A percentile compares a stretch with the other conserved stretches of the same genome.
These are phyloP conservation scores for Euura lappo DNA, from an alignment of 1,140 invertebrate species.

Conservation along the genomic window DNA sequence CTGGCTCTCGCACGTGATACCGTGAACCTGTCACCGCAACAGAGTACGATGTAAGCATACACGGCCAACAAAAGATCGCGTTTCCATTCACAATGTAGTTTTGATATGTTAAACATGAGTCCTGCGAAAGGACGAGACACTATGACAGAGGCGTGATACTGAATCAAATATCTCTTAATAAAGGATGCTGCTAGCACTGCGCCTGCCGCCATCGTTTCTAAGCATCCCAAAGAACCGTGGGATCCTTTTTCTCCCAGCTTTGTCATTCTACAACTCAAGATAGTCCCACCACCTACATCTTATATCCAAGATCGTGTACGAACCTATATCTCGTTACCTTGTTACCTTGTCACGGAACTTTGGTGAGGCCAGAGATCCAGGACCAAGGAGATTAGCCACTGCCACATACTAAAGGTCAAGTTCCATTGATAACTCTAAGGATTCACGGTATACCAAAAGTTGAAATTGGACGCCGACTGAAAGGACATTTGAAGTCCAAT, in stretches of 20 bases:
- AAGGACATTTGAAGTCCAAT: neutral
- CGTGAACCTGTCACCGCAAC: neutral
- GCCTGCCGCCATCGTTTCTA: neutral
- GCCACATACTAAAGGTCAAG: neutral
- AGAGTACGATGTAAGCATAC: neutral
- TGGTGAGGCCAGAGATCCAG: neutral
- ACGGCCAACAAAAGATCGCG: slow-evolving; percentile 34
- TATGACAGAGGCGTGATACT: slow-evolving; percentile 45
- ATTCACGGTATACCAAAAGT: neutral
- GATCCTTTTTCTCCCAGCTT: slow-evolving; percentile 36
- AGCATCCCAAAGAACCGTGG: slow-evolving; percentile 43
- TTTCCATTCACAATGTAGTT: slow-evolving; percentile 35
- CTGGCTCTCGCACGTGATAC: neutral
- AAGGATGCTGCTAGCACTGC: slow-evolving; percentile 37
- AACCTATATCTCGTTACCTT: neutral
- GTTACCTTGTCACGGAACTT: neutral
- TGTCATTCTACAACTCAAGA: slow-evolving; percentile 15
- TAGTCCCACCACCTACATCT: slow-evolving; percentile 8
- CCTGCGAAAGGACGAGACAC: slow-evolving; percentile 36
- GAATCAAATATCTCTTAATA: slow-evolving; percentile 46
- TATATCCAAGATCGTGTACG: neutral
- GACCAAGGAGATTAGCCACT: neutral
- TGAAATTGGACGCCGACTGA: neutral
- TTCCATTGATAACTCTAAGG: neutral
- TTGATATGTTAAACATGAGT: slow-evolving; percentile 25